Evolutionary conservation across 2,888 invertebrate species (phyloP).

Genomic region (Dicyrtomina minuta): DNA sequence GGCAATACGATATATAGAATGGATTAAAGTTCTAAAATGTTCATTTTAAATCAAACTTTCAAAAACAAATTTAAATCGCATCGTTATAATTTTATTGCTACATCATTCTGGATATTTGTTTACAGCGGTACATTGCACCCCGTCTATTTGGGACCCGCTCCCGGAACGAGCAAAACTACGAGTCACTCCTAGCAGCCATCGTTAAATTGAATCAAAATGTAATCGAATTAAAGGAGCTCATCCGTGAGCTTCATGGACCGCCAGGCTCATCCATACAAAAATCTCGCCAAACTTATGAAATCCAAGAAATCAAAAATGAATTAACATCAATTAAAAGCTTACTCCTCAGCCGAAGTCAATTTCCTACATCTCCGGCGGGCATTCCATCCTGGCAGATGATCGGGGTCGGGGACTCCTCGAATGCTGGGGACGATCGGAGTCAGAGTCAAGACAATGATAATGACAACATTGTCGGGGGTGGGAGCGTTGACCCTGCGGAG

Average conservation of each 20-base stretch:
- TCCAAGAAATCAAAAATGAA: constrained; percentile 69
- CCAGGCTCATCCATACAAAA: background rate
- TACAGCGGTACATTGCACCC: constrained; percentile 66
- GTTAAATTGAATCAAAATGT: constrained; percentile 47
- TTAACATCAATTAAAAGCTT: constrained; percentile 73
- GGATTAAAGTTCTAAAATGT: no score
- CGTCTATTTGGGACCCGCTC: constrained; percentile 66
- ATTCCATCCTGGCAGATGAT: constrained; percentile 53
- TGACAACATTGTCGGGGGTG: constrained; percentile 36
- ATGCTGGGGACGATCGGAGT: constrained; percentile 24
- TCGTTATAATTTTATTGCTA: background rate
- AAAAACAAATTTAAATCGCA: background rate
- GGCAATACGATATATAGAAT: no score
- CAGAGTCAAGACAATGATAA: constrained; percentile 17
- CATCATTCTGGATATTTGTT: constrained; percentile 34
- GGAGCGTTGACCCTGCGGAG: constrained; percentile 26
- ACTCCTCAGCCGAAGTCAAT: constrained; percentile 61
- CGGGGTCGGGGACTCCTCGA: constrained; percentile 33
- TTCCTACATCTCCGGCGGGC: constrained; percentile 46
- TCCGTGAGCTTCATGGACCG: constrained; percentile 39
- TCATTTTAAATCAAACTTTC: no score
- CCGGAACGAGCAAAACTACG: constrained; percentile 47
- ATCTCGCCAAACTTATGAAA: constrained; percentile 55
- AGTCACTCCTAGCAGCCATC: constrained; percentile 47
- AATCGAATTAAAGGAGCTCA: constrained; percentile 47